Conservation (phyloP, 2,888 invertebrate species). For the Cheilosia scutellata region DNA sequence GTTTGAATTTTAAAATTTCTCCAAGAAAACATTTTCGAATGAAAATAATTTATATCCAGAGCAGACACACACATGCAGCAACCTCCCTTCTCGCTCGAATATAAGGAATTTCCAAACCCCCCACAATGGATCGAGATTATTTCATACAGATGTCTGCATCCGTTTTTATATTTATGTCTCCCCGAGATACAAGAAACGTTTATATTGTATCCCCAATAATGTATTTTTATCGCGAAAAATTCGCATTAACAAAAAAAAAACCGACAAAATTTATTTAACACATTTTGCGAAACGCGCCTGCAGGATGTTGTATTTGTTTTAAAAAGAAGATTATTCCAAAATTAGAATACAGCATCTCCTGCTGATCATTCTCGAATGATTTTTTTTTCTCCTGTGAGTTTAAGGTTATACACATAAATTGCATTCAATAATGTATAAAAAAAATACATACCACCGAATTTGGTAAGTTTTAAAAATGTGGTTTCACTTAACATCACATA, state of each 20-base stretch:
- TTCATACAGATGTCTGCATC: constrained; percentile 44
- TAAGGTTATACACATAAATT: constrained; percentile 22
- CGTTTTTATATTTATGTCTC: constrained; percentile 32
- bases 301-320: constrained; percentile 22
- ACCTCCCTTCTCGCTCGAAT: not conserved
- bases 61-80: constrained; percentile 27
- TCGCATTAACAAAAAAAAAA: constrained; percentile 26
- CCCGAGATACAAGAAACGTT: constrained; percentile 16
- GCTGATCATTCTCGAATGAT: constrained; percentile 65
- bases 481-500: constrained; percentile 56
- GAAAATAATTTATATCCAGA: constrained; percentile 2
- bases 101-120: constrained; percentile 27
- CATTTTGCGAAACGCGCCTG: constrained; percentile 38
- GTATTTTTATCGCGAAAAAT: constrained; percentile 47
- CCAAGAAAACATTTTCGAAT: constrained; percentile 5
- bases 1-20: not conserved
- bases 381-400: constrained; percentile 38
- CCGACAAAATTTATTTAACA: not conserved
- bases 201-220: constrained; percentile 42
- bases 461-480: constrained; percentile 65
- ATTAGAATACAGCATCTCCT: constrained; percentile 64
- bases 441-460: constrained; percentile 25
- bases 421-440: constrained; percentile 22
- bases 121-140: constrained; percentile 61
- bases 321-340: constrained; percentile 51